Evolutionary conservation across 92 coral and sea anemone species (phyloP).

Genomic region (Bergia sp.): DNA sequence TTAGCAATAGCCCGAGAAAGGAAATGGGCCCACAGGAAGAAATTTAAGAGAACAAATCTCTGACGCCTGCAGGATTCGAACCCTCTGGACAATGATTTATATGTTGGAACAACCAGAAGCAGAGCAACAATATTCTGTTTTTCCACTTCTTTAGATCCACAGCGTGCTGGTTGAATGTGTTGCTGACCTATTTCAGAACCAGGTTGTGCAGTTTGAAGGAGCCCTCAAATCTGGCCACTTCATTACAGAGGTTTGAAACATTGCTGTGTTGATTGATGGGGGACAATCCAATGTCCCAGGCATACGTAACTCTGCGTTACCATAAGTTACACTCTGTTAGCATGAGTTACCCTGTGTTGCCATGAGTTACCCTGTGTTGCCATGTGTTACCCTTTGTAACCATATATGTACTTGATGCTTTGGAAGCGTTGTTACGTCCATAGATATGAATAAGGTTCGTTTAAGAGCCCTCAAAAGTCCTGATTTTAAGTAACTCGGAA

Average conservation of each 20-base stretch:
- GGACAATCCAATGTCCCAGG: not conserved
- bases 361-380: not conserved
- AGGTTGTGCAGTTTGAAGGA: constrained; percentile 86
- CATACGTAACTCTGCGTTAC: no score
- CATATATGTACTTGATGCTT: no score
- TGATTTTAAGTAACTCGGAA: no score
- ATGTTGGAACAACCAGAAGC: not conserved
- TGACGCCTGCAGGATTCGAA: no score
- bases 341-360: not conserved
- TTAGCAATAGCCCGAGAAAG: no score
- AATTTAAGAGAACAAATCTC: no score
- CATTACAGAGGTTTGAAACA: constrained; percentile 60
- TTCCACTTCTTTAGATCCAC: constrained; percentile 58
- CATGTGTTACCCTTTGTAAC: no score
- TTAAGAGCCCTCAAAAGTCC: no score
- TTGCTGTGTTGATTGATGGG: not conserved
- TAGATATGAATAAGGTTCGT: no score
- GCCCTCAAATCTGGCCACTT: constrained; percentile 82
- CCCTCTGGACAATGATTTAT: not conserved
- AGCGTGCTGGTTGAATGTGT: constrained; percentile 75
- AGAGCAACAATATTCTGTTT: not conserved
- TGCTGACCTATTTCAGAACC: constrained; percentile 89
- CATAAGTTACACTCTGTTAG: no score
- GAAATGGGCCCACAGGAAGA: no score
- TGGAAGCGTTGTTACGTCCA: no score